Evolutionary conservation across 1,140 invertebrate species (phyloP).

Genomic region (Polypedilum pembai): DNA sequence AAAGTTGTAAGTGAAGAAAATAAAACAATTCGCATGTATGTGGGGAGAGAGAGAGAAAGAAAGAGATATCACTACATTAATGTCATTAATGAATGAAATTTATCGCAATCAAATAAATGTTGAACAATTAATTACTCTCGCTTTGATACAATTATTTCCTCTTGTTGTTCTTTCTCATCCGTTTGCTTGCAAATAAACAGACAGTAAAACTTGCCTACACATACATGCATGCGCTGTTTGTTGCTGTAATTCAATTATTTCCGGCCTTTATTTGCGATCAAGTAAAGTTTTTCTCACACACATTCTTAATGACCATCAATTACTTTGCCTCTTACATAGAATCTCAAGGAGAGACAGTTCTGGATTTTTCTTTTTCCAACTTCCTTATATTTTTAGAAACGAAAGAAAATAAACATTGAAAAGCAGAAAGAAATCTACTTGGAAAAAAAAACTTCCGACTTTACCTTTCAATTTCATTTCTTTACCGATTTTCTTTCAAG

Average conservation of each 20-base stretch:
- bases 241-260: neutral
- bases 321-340: neutral
- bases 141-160: slow-evolving; percentile 6
- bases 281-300: neutral
- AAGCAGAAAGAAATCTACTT: too few species aligned
- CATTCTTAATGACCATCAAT: slow-evolving; percentile 1
- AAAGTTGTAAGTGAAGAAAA: too few species aligned
- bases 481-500: too few species aligned
- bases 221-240: neutral
- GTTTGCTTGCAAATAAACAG: neutral
- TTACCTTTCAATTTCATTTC: too few species aligned
- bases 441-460: too few species aligned
- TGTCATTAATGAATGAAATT: neutral
- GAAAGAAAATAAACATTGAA: too few species aligned
- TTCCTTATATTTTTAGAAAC: too few species aligned
- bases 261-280: neutral
- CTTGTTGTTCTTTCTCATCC: neutral
- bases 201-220: neutral
- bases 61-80: neutral
- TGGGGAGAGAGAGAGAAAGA: neutral
- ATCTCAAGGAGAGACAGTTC: too few species aligned
- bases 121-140: neutral
- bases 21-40: too few species aligned
- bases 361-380: too few species aligned
- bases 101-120: slow-evolving; percentile 8